Percentiles rank a stretch among this genome's conserved stretches.
These are phyloP conservation scores for Rhineura floridana DNA, from an alignment of 2,113 vertebrate genomes.

Conservation along the genomic window DNA sequence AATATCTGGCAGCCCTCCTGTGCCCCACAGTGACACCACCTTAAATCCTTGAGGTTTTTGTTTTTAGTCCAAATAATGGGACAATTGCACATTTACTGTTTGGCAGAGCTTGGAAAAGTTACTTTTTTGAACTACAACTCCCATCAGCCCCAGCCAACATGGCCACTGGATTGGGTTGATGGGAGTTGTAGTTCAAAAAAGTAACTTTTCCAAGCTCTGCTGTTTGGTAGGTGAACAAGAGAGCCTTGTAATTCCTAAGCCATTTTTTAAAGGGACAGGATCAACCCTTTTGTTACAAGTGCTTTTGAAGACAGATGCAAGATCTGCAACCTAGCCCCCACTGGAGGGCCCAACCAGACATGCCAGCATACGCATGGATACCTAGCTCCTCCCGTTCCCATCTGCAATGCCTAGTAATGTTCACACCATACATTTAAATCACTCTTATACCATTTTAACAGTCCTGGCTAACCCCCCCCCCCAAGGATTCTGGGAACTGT, in stretches of 20 bases:
- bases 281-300: background rate
- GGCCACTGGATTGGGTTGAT: too few species aligned
- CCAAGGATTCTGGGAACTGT: too few species aligned
- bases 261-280: background rate
- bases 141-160: too few species aligned
- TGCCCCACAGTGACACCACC: background rate
- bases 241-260: slow-evolving; percentile 3
- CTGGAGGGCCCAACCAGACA: background rate
- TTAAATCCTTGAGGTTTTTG: background rate
- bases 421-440: too few species aligned
- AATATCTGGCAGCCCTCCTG: slow-evolving; percentile 2
- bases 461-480: too few species aligned
- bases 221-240: rapidly evolving
- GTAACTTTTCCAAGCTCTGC: too few species aligned
- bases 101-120: too few species aligned
- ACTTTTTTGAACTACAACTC: too few species aligned
- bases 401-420: background rate
- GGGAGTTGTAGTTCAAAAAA: too few species aligned
- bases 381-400: background rate
- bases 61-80: background rate
- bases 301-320: background rate
- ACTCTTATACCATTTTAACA: too few species aligned
- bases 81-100: background rate
- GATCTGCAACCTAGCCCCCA: background rate
- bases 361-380: background rate